Evolutionary conservation across 1,140 invertebrate species (phyloP), one percentile per base, ranked within the genome.

Genomic region (Euwallacea fornicatus): DNA sequence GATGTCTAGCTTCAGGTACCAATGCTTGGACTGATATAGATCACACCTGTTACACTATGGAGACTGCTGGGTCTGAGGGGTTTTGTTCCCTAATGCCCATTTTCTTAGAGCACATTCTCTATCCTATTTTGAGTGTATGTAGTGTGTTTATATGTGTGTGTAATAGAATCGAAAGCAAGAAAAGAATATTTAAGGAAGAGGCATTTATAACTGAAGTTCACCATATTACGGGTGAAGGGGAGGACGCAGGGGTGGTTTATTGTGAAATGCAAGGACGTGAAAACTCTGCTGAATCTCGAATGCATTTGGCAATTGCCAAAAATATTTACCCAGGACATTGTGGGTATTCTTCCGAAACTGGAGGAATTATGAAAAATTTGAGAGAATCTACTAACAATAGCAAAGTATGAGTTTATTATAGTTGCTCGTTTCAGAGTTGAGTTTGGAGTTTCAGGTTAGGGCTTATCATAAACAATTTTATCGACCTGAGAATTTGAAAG

Each of bases 231-330:
- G 90, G 88, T 4, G 87, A 93, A 72, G 96, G 94, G 3, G 88
- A 94, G 75, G 90, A 98, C 86, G 93, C 90, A 43, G 96, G 96
- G 43, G 92, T 97, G 42, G 94, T 97, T 1, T 98, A 97, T 80
- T 94, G 92, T 82, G 95, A 98, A 84, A 96, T 97, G 92, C 94
- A 97, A 80, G 90, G 90, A 16, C 77, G 86, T 33, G 93, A 96
- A 82, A 95, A 95, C 80, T 88, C 85, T 50, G 92, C 90, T n/a
- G 90, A 93, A 79, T 88, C 86, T 73, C 81, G 88, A 68, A 83
- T 85, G 68, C 84, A 90, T 74, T 81, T 87, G 55, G 86, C 86
- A 74, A 81, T 95, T 78, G 76, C 86, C 7, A 82, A 88, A 75
- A 85, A 86, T 6, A 86, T 94, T 76, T 96, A 95, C 79, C 92